Percentiles rank a stretch among this genome's conserved stretches.
phyloP scores from a whole-genome alignment of 2,113 vertebrate genomes.

The Psettodes erumei region DNA sequence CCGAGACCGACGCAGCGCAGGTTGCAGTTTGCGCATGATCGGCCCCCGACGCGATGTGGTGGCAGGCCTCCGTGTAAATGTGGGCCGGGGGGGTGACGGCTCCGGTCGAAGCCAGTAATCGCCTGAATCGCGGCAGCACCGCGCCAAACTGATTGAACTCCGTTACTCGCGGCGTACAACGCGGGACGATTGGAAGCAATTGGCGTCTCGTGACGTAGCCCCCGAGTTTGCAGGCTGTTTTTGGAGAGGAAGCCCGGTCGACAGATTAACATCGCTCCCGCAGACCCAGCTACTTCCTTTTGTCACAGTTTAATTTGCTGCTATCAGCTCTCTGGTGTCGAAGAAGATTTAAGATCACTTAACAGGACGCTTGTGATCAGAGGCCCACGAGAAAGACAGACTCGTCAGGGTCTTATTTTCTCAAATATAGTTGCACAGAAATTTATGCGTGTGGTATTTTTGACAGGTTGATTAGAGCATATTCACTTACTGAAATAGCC shows the following conservation, averaged over 20 bases:
- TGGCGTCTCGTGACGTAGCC: neutral
- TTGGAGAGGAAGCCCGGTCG: slow-evolving; percentile 64
- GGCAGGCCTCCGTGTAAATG: no score
- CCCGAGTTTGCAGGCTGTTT: slow-evolving; percentile 28
- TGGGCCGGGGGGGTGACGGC: no score
- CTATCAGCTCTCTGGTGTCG: slow-evolving; percentile 70
- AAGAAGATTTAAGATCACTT: slow-evolving; percentile 43
- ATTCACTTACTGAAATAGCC: neutral
- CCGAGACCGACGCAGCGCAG: slow-evolving; percentile 10
- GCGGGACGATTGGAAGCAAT: neutral
- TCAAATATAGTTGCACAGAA: neutral
- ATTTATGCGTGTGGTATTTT: neutral
- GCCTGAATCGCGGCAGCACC: neutral
- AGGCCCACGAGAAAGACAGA: slow-evolving; percentile 13
- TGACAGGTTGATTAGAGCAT: neutral
- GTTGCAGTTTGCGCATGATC: slow-evolving; percentile 5
- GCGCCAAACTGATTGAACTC: neutral
- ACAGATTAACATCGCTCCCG: slow-evolving; percentile 66
- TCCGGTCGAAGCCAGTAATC: neutral
- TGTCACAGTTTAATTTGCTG: slow-evolving; percentile 76
- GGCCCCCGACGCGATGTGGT: neutral
- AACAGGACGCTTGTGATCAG: slow-evolving; percentile 56
- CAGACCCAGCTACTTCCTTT: slow-evolving; percentile 75
- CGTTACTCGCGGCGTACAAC: neutral
- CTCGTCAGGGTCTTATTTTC: neutral